Evolutionary conservation across 2,113 vertebrate species (phyloP).

Genomic region (Nothobranchius kuhntae): DNA sequence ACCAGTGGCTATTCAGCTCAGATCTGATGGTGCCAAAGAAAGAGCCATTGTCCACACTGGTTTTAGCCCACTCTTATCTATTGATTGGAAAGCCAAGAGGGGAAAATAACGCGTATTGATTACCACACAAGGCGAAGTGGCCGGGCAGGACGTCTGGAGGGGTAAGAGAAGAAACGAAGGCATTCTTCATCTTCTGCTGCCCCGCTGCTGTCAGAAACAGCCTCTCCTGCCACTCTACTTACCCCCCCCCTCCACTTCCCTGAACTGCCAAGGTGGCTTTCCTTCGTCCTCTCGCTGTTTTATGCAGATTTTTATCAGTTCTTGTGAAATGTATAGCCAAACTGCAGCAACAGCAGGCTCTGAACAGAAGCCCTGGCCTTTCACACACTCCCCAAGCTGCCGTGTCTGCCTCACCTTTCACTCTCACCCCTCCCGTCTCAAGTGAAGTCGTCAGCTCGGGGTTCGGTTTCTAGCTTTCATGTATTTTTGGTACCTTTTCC

Average conservation of each 20-base stretch:
- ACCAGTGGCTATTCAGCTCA: constrained; percentile 69
- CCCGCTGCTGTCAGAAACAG: constrained; percentile 69
- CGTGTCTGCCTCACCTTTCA: constrained; percentile 56
- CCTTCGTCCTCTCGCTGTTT: constrained; percentile 38
- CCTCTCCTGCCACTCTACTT: constrained; percentile 41
- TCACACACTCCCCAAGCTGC: constrained; percentile 65
- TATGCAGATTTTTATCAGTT: constrained; percentile 71
- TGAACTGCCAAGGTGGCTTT: constrained; percentile 53
- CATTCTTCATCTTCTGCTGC: constrained; percentile 64
- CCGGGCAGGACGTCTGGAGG: constrained; percentile 63
- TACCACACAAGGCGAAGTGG: constrained; percentile 62
- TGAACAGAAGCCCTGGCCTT: constrained; percentile 66
- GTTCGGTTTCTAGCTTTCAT: constrained; percentile 60
- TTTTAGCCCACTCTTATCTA: constrained; percentile 73
- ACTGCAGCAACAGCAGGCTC: constrained; percentile 38
- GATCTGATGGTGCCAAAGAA: constrained; percentile 74
- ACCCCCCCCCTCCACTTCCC: constrained; percentile 47
- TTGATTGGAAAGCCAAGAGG: constrained; percentile 77
- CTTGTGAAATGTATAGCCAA: constrained; percentile 75
- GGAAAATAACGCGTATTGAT: constrained; percentile 76
- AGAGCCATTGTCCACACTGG: constrained; percentile 71
- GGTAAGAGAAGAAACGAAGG: constrained; percentile 64
- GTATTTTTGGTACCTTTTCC: constrained; percentile 8
- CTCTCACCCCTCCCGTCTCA: constrained; percentile 35
- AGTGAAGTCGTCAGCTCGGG: constrained; percentile 40